Percentiles rank a stretch among this genome's conserved stretches.
phyloP scores from a whole-genome alignment of 2,888 invertebrate genomes.

The Platycnemis pennipes region DNA sequence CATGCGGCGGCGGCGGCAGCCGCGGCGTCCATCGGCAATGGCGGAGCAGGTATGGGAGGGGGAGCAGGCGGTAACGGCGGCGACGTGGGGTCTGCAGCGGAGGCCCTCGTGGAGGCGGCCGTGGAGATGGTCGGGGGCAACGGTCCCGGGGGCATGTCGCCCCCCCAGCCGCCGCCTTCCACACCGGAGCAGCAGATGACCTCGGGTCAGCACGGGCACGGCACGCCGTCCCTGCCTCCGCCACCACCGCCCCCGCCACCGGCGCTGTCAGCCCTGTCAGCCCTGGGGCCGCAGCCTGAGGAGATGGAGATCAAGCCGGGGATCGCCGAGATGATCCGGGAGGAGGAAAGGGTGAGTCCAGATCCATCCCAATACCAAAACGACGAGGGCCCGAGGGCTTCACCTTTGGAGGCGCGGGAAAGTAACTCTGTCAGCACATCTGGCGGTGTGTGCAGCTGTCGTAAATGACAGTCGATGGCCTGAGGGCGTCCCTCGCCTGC shows the following conservation, averaged over 20 bases:
- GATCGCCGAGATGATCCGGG: constrained; percentile 97
- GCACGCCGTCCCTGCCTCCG: constrained; percentile 76
- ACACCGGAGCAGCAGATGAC: constrained; percentile 72
- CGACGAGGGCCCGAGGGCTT: too few species aligned
- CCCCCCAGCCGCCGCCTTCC: constrained; percentile 72
- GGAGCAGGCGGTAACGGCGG: constrained; percentile 76
- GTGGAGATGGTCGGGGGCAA: constrained; percentile 72
- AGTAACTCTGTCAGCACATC: too few species aligned
- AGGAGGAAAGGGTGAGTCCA: constrained; percentile 98
- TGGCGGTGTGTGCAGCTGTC: too few species aligned
- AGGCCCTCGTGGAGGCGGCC: constrained; percentile 71
- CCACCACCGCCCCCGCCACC: constrained; percentile 75
- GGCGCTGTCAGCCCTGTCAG: constrained; percentile 71
- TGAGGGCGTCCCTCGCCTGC: too few species aligned
- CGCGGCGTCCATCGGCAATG: constrained; percentile 70
- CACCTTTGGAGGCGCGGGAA: too few species aligned
- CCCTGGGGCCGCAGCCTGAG: constrained; percentile 79
- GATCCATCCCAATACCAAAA: too few species aligned
- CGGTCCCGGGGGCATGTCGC: constrained; percentile 72
- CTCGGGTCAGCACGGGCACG: constrained; percentile 75
- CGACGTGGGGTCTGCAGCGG: constrained; percentile 74
- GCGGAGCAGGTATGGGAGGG: constrained; percentile 69
- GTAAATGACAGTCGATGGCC: too few species aligned
- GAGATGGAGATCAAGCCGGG: constrained; percentile 96
- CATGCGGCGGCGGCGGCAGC: constrained; percentile 69